A percentile compares a stretch with the other conserved stretches of the same genome.
Conservation (phyloP, 2,797 vertebrate genomes). For the Sus cebifrons region DNA sequence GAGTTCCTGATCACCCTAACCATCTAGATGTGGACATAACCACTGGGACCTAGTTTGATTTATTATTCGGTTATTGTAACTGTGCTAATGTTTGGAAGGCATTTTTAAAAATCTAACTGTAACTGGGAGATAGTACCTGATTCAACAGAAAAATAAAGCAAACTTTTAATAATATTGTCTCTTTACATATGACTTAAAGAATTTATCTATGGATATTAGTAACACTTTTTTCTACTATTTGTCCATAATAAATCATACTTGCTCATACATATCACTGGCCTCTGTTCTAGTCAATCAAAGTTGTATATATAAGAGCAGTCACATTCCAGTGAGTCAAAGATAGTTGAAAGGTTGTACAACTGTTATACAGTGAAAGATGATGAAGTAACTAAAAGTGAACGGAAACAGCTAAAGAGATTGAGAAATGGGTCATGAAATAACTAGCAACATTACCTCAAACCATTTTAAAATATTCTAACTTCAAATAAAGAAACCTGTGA, state of each 20-base stretch:
- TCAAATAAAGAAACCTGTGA: slow-evolving; percentile 24
- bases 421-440: background rate
- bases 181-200: slow-evolving; percentile 57
- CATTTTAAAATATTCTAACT: slow-evolving; percentile 49
- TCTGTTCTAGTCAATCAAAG: background rate
- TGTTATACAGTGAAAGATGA: background rate
- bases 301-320: background rate
- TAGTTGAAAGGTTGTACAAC: background rate
- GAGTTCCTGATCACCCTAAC: slow-evolving; percentile 79
- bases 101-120: slow-evolving; percentile 35
- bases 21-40: slow-evolving; percentile 77
- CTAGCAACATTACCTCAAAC: background rate
- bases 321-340: background rate
- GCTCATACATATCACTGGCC: background rate
- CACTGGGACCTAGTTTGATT: slow-evolving; percentile 86
- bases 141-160: slow-evolving; percentile 81
- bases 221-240: slow-evolving; percentile 53
- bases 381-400: background rate
- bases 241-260: slow-evolving; percentile 51
- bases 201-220: background rate
- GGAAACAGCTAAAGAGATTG: background rate
- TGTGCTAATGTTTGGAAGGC: slow-evolving; percentile 35
- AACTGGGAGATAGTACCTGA: slow-evolving; percentile 51
- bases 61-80: slow-evolving; percentile 75
- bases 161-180: slow-evolving; percentile 77